Evolutionary conservation across 2,113 vertebrate genomes (phyloP).

Genomic region (Saguinus midas): DNA sequence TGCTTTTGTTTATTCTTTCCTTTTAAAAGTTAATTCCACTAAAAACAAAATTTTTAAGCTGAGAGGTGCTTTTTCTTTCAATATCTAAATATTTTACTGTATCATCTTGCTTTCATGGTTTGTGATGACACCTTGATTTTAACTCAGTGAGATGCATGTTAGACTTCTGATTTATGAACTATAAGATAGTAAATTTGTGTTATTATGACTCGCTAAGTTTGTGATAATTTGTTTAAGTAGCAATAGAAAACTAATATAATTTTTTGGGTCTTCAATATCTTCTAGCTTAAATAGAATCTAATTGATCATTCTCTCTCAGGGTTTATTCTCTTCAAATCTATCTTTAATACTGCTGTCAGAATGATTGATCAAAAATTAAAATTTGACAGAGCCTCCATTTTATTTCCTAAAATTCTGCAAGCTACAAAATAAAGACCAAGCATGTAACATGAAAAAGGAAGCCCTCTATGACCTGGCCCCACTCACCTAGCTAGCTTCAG

Average conservation of each 20-base stretch:
- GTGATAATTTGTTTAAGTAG: not conserved
- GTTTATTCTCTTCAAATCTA: not conserved
- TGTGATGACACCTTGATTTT: not conserved
- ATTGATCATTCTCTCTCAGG: not conserved
- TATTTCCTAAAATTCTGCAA: not conserved
- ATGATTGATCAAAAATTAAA: not conserved
- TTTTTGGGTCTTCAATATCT: not conserved
- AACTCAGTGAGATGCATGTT: not conserved
- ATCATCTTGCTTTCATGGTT: not conserved
- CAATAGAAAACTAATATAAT: not conserved
- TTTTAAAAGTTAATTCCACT: not conserved
- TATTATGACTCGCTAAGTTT: not conserved
- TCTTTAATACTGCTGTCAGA: not conserved
- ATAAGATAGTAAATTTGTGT: not conserved
- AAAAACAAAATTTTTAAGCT: not conserved
- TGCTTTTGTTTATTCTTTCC: not conserved
- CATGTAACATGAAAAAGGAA: not conserved
- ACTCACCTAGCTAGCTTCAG: not conserved
- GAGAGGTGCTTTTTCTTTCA: not conserved
- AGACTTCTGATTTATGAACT: not conserved
- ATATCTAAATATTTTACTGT: not conserved
- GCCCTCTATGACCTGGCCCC: not conserved
- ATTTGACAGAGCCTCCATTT: not conserved
- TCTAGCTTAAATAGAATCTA: not conserved
- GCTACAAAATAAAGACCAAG: not conserved